A percentile compares a stretch with the other conserved stretches of the same genome.
Conservation (phyloP, 2,888 invertebrate genomes). For the Clitarchus hookeri region DNA sequence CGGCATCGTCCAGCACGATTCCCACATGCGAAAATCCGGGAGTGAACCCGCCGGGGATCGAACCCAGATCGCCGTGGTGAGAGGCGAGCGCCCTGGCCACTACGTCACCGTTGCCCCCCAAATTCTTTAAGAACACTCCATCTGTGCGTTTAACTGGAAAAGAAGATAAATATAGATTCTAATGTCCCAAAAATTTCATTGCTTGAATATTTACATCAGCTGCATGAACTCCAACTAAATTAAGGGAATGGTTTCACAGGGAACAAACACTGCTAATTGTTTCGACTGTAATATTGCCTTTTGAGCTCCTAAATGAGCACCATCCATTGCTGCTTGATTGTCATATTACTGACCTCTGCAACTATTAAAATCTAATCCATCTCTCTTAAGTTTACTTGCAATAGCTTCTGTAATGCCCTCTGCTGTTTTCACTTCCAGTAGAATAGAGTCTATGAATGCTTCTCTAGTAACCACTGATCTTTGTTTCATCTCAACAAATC, state of each 20-base stretch:
- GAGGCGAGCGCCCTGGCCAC: too few relatives aligned
- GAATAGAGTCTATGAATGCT: neutral
- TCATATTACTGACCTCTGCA: neutral
- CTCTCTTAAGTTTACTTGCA: constrained; percentile 10
- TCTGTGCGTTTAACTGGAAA: too few relatives aligned
- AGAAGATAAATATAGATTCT: too few relatives aligned
- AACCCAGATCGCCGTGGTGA: too few relatives aligned
- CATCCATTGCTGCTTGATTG: neutral
- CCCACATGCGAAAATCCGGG: too few relatives aligned
- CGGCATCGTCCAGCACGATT: too few relatives aligned
- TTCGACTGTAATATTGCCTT: neutral
- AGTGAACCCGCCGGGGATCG: too few relatives aligned
- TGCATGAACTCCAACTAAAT: neutral
- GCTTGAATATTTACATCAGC: too few relatives aligned
- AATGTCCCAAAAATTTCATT: too few relatives aligned
- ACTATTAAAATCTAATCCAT: neutral
- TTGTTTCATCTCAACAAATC: neutral
- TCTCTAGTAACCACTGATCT: neutral
- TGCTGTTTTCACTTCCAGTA: neutral
- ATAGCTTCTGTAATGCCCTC: neutral
- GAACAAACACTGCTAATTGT: neutral
- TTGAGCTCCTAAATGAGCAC: neutral
- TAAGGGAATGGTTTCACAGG: neutral
- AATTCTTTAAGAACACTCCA: too few relatives aligned
- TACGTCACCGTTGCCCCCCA: too few relatives aligned